Percentiles rank a stretch among this genome's conserved stretches.
These are phyloP conservation scores for Dryobotodes eremita DNA, from an alignment of 2,888 invertebrate species.

Conservation along the genomic window DNA sequence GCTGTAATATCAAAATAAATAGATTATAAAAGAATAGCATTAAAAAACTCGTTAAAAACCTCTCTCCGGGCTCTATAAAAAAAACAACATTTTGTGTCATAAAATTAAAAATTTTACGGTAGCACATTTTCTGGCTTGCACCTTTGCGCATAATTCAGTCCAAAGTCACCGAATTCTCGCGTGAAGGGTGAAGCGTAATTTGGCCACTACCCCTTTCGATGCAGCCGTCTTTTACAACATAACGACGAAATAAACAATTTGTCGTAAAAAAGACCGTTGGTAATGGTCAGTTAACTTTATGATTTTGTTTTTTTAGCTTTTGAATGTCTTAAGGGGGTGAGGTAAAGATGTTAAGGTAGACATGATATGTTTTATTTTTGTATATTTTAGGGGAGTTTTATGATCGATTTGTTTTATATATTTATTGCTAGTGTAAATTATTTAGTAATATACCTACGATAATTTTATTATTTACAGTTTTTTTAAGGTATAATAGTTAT, in stretches of 20 bases:
- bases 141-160: conserved; percentile 55
- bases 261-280: conserved; percentile 84
- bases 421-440: neutral
- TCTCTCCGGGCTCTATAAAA: conserved; percentile 31
- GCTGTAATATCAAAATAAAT: conserved; percentile 9
- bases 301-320: conserved; percentile 62
- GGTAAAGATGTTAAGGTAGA: conserved; percentile 37
- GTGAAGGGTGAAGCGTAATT: conserved; percentile 61
- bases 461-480: neutral
- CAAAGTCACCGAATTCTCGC: conserved; percentile 49
- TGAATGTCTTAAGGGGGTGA: conserved; percentile 43
- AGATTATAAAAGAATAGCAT: conserved; percentile 10
- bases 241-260: conserved; percentile 77
- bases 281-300: conserved; percentile 79
- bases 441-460: neutral
- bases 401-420: conserved; percentile 25
- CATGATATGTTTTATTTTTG: conserved; percentile 18
- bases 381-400: conserved; percentile 14
- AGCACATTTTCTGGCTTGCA: conserved; percentile 47
- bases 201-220: conserved; percentile 75
- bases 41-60: conserved; percentile 33
- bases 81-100: conserved; percentile 24
- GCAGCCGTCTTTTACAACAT: conserved; percentile 76
- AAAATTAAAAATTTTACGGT: conserved; percentile 24
- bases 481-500: neutral